These are phyloP conservation scores for Macaca mulatta DNA, from an alignment of 2,113 vertebrate species.

Conservation along the genomic window DNA sequence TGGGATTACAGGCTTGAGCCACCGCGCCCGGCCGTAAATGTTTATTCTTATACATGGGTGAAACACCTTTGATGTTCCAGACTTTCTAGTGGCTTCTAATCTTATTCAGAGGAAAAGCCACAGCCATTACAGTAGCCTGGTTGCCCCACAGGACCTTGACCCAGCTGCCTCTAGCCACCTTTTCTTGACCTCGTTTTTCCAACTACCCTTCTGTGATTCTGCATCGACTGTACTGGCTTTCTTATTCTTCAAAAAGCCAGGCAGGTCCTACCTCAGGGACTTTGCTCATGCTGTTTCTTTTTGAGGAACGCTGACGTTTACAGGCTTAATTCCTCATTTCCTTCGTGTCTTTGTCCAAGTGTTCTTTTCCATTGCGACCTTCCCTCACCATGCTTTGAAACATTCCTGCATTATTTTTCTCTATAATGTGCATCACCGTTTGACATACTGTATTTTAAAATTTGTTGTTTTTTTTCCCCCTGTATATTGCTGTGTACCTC, in stretches of 20 bases:
- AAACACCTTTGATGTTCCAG: neutral
- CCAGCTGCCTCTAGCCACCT: too few species aligned
- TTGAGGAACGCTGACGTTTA: neutral
- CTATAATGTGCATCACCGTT: neutral
- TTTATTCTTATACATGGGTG: neutral
- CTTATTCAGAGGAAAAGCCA: neutral
- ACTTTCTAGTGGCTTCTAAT: neutral
- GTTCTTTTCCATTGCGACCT: neutral
- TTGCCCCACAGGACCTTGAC: neutral
- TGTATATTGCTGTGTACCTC: neutral
- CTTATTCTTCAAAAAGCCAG: neutral
- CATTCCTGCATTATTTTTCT: neutral
- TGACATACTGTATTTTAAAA: neutral
- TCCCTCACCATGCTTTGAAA: neutral
- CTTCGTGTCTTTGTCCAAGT: neutral
- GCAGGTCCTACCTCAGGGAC: neutral
- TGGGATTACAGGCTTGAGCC: too few species aligned
- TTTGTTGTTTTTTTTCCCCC: neutral
- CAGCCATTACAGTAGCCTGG: neutral
- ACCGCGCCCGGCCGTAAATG: neutral
- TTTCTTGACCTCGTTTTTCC: neutral
- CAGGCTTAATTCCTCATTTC: neutral
- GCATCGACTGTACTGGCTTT: neutral
- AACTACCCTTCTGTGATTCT: neutral
- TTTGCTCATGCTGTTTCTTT: neutral